Conservation (phyloP, 2,797 vertebrate genomes). For the Alectoris magna region DNA sequence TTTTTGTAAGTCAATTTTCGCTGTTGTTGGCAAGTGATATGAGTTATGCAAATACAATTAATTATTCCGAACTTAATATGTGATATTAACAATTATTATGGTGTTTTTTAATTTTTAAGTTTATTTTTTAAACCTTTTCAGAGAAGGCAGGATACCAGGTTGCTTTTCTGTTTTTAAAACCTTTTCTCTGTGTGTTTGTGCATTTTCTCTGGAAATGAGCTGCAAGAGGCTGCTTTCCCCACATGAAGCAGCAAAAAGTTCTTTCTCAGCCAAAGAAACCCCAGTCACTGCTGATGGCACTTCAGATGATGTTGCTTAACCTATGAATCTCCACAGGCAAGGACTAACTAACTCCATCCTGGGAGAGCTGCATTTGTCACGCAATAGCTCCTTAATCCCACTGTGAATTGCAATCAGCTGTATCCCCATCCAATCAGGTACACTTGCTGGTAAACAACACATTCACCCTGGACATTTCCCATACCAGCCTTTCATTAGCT, state of each 20-base stretch:
- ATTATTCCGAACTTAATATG: background rate
- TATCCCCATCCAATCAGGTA: background rate
- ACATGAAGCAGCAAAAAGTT: background rate
- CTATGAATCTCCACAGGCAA: slow-evolving; percentile 24
- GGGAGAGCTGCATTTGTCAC: background rate
- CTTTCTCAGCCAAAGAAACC: background rate
- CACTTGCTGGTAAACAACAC: slow-evolving; percentile 3
- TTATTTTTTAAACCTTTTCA: background rate
- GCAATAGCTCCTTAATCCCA: slow-evolving; percentile 17
- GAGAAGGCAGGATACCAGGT: background rate
- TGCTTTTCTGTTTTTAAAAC: background rate
- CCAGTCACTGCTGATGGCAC: background rate
- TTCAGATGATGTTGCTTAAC: slow-evolving; percentile 20
- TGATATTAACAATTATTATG: background rate
- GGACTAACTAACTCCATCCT: background rate
- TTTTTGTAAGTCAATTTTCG: background rate
- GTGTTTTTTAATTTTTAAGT: background rate
- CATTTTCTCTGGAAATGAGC: background rate
- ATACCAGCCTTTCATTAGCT: slow-evolving; percentile 25
- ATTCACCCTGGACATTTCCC: background rate
- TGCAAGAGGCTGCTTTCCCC: background rate
- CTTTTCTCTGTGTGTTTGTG: background rate
- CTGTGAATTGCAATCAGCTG: background rate
- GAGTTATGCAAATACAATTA: background rate
- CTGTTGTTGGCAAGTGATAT: background rate